These are phyloP conservation scores for Xylota sylvarum DNA, from an alignment of 2,888 invertebrate species.

Conservation along the genomic window DNA sequence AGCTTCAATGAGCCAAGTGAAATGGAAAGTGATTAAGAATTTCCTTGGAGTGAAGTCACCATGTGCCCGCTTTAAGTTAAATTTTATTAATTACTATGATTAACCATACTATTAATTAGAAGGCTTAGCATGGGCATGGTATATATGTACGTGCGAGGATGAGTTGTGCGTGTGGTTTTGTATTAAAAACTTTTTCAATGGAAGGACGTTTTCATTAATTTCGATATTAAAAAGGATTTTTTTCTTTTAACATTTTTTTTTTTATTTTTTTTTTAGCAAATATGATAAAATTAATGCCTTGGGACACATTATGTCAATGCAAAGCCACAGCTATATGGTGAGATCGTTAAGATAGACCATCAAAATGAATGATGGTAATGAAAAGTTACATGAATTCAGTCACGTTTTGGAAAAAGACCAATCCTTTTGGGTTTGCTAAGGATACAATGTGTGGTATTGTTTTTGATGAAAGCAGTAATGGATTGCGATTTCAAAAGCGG, in stretches of 20 bases:
- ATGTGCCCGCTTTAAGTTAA: constrained; percentile 22
- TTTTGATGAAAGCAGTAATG: background rate
- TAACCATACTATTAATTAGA: constrained; percentile 36
- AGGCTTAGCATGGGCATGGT: background rate
- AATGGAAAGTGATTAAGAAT: constrained; percentile 42
- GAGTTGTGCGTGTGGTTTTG: background rate
- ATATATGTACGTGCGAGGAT: background rate
- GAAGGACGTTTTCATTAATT: constrained; percentile 1
- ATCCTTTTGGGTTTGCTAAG: background rate
- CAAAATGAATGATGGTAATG: background rate
- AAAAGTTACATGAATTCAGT: constrained; percentile 6
- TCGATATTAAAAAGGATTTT: background rate
- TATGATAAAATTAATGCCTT: background rate
- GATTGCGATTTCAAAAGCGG: too few relatives aligned
- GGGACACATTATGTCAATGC: background rate
- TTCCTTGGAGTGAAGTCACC: constrained; percentile 6
- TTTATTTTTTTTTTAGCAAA: background rate
- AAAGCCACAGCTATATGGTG: background rate
- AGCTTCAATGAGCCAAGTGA: constrained; percentile 6
- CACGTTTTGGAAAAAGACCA: background rate
- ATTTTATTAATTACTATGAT: constrained; percentile 42
- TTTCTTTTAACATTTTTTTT: background rate
- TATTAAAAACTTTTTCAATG: background rate
- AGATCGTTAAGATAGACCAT: background rate
- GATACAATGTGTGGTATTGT: background rate